Percentiles rank a stretch among this genome's conserved stretches.
phyloP scores from a whole-genome alignment of 2,888 invertebrate genomes.

The Crioceris asparagi region DNA sequence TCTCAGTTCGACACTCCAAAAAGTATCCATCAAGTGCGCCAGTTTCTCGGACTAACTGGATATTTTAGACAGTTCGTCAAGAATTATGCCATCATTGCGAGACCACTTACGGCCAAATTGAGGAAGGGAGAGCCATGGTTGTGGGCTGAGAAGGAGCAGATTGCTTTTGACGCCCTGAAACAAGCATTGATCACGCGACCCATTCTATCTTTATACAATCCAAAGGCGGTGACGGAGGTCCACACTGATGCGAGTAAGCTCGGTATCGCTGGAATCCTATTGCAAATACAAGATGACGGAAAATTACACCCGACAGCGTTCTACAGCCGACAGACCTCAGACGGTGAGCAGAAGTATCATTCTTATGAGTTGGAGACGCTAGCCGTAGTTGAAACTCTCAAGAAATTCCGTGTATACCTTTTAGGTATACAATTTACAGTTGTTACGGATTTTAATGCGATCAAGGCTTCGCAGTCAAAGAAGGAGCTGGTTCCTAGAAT shows the following conservation, averaged over 20 bases:
- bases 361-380: slow-evolving; percentile 31
- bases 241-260: slow-evolving; percentile 24
- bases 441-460: slow-evolving; percentile 28
- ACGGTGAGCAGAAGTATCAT: slow-evolving; percentile 27
- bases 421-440: slow-evolving; percentile 24
- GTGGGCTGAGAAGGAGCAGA: slow-evolving; percentile 10
- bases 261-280: slow-evolving; percentile 24
- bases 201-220: slow-evolving; percentile 18
- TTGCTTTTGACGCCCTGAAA: slow-evolving; percentile 7
- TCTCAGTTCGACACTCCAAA: slow-evolving; percentile 5
- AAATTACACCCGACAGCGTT: slow-evolving; percentile 24
- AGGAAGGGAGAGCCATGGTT: slow-evolving; percentile 19
- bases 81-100: slow-evolving; percentile 7
- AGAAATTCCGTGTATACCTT: slow-evolving; percentile 29
- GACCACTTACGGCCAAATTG: slow-evolving; percentile 4
- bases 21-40: slow-evolving; percentile 10
- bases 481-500: slow-evolving; percentile 22
- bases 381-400: slow-evolving; percentile 28
- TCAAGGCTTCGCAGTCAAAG: slow-evolving; percentile 23
- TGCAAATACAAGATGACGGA: slow-evolving; percentile 14
- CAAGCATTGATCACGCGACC: slow-evolving; percentile 10
- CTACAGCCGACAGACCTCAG: slow-evolving; percentile 26
- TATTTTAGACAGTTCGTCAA: slow-evolving; percentile 13
- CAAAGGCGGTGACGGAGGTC: slow-evolving; percentile 20
- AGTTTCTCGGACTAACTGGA: slow-evolving; percentile 9